Conservation (phyloP, 2,113 vertebrate species). For the Delphinapterus leucas region DNA sequence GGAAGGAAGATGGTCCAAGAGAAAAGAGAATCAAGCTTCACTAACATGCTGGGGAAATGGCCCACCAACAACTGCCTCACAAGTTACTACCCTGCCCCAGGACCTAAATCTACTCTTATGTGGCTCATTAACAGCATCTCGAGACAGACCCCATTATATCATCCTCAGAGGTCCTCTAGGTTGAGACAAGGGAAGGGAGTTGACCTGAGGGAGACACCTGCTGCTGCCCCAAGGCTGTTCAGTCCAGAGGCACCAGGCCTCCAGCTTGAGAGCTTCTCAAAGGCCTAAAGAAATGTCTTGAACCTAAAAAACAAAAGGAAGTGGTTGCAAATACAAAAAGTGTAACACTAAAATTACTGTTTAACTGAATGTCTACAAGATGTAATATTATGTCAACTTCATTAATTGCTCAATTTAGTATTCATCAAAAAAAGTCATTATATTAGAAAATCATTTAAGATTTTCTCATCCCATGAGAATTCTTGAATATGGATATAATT, state of each 20-base stretch:
- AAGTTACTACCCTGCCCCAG: not conserved
- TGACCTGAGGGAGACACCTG: not conserved
- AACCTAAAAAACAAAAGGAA: not conserved
- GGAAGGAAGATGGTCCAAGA: not conserved
- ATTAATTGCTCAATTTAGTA: conserved; percentile 40
- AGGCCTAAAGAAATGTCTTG: not conserved
- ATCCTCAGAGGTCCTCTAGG: not conserved
- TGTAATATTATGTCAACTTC: not conserved
- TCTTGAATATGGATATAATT: not conserved
- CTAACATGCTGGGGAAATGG: not conserved
- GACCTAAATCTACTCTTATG: not conserved
- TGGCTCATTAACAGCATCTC: not conserved
- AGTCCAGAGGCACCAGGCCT: not conserved
- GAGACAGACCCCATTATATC: not conserved
- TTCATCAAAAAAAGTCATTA: conserved; percentile 37
- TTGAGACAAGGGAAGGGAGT: too few relatives aligned
- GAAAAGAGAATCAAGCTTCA: not conserved
- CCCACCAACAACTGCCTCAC: not conserved
- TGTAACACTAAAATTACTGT: not conserved
- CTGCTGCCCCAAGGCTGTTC: not conserved
- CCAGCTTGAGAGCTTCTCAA: not conserved
- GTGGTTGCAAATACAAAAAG: not conserved
- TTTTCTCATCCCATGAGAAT: conserved; percentile 16
- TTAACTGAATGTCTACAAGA: conserved; percentile 38
- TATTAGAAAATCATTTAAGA: conserved; percentile 18